Conservation (phyloP, 2,113 vertebrate species). For the Sinocyclocheilus anophthalmus region DNA sequence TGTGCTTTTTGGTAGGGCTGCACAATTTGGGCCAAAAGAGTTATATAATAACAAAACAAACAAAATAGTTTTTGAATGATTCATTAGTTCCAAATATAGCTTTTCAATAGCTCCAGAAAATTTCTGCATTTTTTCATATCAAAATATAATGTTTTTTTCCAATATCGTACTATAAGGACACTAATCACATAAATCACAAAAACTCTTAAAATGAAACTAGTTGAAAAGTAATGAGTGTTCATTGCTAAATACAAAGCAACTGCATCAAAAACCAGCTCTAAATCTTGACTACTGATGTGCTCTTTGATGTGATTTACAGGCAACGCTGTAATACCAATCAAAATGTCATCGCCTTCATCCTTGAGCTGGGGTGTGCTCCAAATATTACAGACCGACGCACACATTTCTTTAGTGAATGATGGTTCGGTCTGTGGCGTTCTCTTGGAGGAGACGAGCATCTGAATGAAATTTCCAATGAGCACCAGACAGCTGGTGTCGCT, state of each 20-base stretch:
- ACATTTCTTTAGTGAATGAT: slow-evolving; percentile 45
- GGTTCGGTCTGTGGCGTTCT: slow-evolving; percentile 26
- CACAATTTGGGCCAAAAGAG: neutral
- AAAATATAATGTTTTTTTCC: neutral
- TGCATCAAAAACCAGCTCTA: neutral
- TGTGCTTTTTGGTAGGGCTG: neutral
- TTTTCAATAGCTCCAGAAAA: neutral
- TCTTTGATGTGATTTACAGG: slow-evolving; percentile 30
- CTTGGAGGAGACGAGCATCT: slow-evolving; percentile 4
- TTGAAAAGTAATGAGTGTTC: neutral
- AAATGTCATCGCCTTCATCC: slow-evolving; percentile 36
- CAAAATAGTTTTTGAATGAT: neutral
- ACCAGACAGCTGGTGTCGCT: slow-evolving; percentile 18
- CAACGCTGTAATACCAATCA: neutral
- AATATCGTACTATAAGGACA: neutral
- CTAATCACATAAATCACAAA: neutral
- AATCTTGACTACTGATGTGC: slow-evolving; percentile 1
- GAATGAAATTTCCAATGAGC: slow-evolving; percentile 44
- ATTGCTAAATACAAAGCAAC: neutral
- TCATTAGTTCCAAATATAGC: neutral
- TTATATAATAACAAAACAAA: neutral
- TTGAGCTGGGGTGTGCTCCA: slow-evolving; percentile 37
- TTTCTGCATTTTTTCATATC: neutral
- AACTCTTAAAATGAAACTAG: neutral
- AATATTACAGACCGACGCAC: neutral